A percentile compares a stretch with the other conserved stretches of the same genome.
Evolutionary conservation across 2,113 vertebrate genomes (phyloP).

Genomic region (Ammodytes marinus): DNA sequence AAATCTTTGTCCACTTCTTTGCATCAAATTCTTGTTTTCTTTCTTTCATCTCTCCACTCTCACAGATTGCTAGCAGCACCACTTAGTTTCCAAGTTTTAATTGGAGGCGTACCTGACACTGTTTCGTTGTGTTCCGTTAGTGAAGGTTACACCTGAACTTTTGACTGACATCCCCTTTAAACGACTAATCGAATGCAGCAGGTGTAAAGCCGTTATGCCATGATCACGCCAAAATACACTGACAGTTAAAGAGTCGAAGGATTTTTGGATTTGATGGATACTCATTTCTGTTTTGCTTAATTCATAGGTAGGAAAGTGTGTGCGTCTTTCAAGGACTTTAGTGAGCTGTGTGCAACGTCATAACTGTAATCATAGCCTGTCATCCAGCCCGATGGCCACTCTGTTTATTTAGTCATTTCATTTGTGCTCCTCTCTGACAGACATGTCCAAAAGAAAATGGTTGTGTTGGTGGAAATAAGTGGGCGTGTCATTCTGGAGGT

Average conservation of each 20-base stretch:
- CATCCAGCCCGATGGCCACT: not conserved
- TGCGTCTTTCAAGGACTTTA: not conserved
- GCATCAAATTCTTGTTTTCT: not conserved
- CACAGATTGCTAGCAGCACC: not conserved
- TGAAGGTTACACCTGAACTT: constrained; percentile 1
- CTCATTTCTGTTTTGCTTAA: not conserved
- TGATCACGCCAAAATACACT: not conserved
- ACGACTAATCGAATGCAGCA: not conserved
- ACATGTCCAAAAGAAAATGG: too few relatives aligned
- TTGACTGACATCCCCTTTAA: constrained; percentile 3
- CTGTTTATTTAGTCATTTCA: not conserved
- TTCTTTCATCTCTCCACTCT: constrained; percentile 1
- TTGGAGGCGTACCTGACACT: not conserved
- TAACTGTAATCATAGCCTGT: not conserved
- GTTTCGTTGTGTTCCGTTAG: not conserved
- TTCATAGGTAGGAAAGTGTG: too few relatives aligned
- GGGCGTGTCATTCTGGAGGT: not conserved
- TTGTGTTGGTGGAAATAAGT: not conserved
- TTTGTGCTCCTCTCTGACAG: not conserved
- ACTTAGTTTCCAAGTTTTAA: not conserved
- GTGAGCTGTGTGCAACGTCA: not conserved
- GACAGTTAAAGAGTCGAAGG: not conserved
- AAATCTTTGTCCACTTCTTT: not conserved
- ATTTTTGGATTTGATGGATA: not conserved
- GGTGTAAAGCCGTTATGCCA: not conserved